phyloP scores from a whole-genome alignment of 2,113 vertebrate genomes.

The Lanius collurio region DNA sequence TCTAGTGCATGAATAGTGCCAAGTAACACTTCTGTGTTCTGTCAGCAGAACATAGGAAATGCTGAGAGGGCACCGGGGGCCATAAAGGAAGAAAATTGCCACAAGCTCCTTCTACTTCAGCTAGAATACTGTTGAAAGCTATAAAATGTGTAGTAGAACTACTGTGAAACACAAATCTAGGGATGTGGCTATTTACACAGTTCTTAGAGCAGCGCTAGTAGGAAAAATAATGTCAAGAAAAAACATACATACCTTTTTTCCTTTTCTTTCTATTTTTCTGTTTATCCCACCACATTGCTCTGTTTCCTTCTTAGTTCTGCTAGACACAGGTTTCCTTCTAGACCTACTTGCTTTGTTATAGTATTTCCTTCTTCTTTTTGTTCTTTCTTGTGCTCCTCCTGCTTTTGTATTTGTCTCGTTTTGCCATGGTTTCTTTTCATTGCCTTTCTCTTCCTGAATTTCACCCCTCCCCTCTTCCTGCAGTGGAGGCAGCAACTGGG shows the following conservation, averaged over 20 bases:
- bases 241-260: neutral
- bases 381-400: neutral
- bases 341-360: neutral
- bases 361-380: neutral
- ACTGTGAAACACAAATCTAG: neutral
- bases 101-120: neutral
- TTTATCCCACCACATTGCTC: neutral
- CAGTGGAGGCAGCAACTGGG: neutral
- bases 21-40: slow-evolving; percentile 24
- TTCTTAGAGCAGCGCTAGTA: neutral
- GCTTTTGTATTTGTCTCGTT: neutral
- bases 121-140: neutral
- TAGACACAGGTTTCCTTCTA: neutral
- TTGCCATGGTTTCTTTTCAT: neutral
- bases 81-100: neutral
- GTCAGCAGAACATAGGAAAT: neutral
- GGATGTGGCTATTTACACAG: neutral
- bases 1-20: neutral
- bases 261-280: neutral
- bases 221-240: neutral
- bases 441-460: neutral
- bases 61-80: neutral
- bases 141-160: neutral
- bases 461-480: neutral
- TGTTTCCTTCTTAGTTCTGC: neutral